Base-by-base conservation (phyloP, 2,113 vertebrate species). In the Chaenogobius annularis region DNA sequence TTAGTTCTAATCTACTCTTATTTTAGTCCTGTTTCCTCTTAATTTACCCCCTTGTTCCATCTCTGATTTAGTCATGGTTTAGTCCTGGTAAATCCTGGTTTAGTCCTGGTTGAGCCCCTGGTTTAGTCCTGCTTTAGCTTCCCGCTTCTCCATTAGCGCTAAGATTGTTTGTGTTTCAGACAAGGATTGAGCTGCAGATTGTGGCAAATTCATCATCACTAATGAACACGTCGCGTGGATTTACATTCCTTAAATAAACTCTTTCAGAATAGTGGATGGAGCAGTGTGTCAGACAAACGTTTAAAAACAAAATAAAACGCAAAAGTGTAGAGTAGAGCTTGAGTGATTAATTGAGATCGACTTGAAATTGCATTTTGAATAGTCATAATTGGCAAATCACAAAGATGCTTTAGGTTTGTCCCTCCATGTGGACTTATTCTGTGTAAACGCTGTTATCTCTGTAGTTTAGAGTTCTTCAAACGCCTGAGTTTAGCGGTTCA, bases 221-320 rank as follows among this genome's bases (percentile, higher is more conserved):
- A 79, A 84, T 77, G 77, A 77, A 55, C 43, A 56, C 69, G 69
- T 66, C 78, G 73, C 23, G 48, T 81, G 13, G 9, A 54, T 63
- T 63, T 75, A 19, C 48, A 50, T 75, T 11, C 70, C 72, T 69
- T 79, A 65, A 70, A 84, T 69, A 59, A 80, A 72, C 64, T 31
- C 26, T 62, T 44, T 40, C 37, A 40, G 54, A 50, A 2, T 70
- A 79, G 78, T 67, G 61, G 52, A 80, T 55, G 47, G 13, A 19
- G 54, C n/a, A 2, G 10, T 1, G 54, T 11, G n/a, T 22, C 10
- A 11, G 19, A 22, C 9, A 23, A 4, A 10, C 11, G 15, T 17
- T 52, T 56, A n/a, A n/a, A 54, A n/a, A 54, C 50, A 3, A 40
- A 19, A 56, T 56, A 3, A 46, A 46, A 46, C 12, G 3, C 3